These are phyloP conservation scores for Macrotus californicus DNA, from an alignment of 2,113 vertebrate species.

Conservation along the genomic window DNA sequence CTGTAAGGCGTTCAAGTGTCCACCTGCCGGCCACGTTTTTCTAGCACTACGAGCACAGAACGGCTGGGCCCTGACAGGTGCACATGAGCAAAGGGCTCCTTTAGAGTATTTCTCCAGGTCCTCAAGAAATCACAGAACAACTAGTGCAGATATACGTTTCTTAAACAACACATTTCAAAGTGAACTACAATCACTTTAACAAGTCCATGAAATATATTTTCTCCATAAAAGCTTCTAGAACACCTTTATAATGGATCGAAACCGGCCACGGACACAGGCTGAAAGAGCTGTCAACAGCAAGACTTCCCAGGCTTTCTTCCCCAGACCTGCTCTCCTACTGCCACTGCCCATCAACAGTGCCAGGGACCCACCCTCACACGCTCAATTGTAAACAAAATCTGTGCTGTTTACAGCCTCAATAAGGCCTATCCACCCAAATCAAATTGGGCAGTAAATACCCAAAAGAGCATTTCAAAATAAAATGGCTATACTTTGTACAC, in stretches of 20 bases:
- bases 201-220: background rate
- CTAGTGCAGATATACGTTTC: background rate
- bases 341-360: background rate
- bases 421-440: background rate
- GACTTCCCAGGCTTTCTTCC: background rate
- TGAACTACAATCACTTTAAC: background rate
- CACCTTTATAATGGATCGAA: background rate
- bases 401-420: background rate
- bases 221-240: background rate
- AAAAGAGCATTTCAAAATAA: background rate
- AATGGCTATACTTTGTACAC: background rate
- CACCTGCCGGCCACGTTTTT: background rate
- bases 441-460: background rate
- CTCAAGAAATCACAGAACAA: background rate
- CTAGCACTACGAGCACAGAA: background rate
- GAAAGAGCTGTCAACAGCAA: background rate
- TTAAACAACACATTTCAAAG: background rate
- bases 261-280: background rate
- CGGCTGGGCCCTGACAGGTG: accelerated
- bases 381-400: background rate
- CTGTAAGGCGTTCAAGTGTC: background rate
- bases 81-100: background rate
- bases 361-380: background rate
- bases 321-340: background rate
- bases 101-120: background rate